Base-by-base conservation (phyloP, 2,113 vertebrate genomes). In the Scomber scombrus region DNA sequence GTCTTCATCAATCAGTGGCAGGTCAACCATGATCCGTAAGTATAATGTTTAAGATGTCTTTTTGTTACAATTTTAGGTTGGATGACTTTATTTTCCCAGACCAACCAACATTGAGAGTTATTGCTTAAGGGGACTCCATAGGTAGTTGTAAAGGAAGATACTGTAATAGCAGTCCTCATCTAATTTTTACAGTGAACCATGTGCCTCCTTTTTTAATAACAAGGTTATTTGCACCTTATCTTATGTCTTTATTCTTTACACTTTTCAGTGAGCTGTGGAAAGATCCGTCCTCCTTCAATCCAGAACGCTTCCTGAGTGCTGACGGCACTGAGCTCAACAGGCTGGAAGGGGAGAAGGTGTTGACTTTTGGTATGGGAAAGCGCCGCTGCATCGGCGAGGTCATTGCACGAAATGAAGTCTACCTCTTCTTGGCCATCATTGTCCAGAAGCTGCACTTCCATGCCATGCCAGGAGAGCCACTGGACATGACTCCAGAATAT, bases 1-100 rank as follows among this genome's bases (percentile, higher is more conserved):
- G 92, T 99, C 78, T 98, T 99, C 70, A 85, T 99, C 88, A 99
- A 98, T 93, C 98, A 98, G 91, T 99, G 97, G 97, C 97, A 99
- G 73, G 92, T 97, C 84, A 99, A 99, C 89, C 97, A 97, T 0
- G 96, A 99, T 10, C 90, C 93, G 98, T 99, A 95, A 97, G 97
- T 97, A 78, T 13, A 2, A 10, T 64, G 18, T 18, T 12, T 7
- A 6, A 40, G 8, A 40, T 40, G 34, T 78, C 1, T 58, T 31
- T 55, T 70, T 23, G 3, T 49, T 26, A n/a, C 4, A 3, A 23
- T 34, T 26, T 15, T 40, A 6, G 34, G 34, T 40, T 40, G 6
- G 34, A 9, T 40, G 8, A 10, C 34, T 40, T 40, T 40, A 40
- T 2, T 9, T 8, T 19, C 9, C 15, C 13, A 70, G 21, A 26